Percentiles rank a stretch among this genome's conserved stretches.
Conservation (phyloP, 2,888 invertebrate genomes). For the Acrobasis consociella region DNA sequence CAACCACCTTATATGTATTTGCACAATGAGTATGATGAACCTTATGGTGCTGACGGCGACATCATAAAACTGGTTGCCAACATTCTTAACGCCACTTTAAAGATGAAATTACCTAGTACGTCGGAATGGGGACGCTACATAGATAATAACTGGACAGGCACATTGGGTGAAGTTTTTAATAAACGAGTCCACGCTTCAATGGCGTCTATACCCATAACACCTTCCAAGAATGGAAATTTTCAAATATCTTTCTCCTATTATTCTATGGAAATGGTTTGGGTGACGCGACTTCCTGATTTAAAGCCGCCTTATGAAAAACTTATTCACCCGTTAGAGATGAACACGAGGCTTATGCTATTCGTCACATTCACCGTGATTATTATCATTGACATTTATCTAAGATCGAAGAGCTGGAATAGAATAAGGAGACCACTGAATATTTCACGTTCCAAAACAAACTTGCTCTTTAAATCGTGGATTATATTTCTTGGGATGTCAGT, state of each 20-base stretch:
- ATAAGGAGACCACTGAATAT: slow-evolving; percentile 41
- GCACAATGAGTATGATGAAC: slow-evolving; percentile 40
- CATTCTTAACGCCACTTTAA: slow-evolving; percentile 54
- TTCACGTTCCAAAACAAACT: slow-evolving; percentile 43
- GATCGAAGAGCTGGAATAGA: slow-evolving; percentile 40
- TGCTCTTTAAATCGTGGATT: slow-evolving; percentile 58
- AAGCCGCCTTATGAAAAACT: slow-evolving; percentile 57
- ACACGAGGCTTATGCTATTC: slow-evolving; percentile 45
- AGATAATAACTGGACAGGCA: slow-evolving; percentile 61
- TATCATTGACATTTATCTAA: slow-evolving; percentile 43
- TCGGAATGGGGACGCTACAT: slow-evolving; percentile 45
- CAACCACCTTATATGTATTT: slow-evolving; percentile 61
- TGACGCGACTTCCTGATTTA: slow-evolving; percentile 43
- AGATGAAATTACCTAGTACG: slow-evolving; percentile 44
- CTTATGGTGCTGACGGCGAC: slow-evolving; percentile 55
- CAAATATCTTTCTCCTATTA: slow-evolving; percentile 59
- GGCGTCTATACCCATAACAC: slow-evolving; percentile 51
- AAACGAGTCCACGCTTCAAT: slow-evolving; percentile 47
- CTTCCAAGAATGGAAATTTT: slow-evolving; percentile 53
- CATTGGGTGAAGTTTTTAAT: slow-evolving; percentile 56
- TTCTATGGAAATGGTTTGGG: slow-evolving; percentile 61
- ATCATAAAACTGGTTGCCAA: slow-evolving; percentile 47
- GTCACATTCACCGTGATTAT: slow-evolving; percentile 48
- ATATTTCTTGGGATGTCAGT: slow-evolving; percentile 56
- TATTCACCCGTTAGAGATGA: slow-evolving; percentile 48